phyloP scores from a whole-genome alignment of 2,797 vertebrate genomes.

The Myotis myotis region DNA sequence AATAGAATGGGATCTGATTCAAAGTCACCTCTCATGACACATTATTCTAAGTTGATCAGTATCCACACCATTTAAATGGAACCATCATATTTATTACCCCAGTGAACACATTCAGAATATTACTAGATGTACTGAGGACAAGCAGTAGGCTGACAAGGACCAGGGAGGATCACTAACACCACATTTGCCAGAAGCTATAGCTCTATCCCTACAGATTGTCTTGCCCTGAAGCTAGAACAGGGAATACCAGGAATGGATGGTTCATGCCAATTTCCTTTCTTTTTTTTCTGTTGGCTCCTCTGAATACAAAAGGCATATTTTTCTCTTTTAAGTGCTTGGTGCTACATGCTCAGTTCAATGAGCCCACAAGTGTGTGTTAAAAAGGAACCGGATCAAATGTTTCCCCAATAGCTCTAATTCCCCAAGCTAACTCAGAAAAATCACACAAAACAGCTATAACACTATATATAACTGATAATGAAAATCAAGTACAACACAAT shows the following conservation, averaged over 20 bases:
- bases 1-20: not conserved
- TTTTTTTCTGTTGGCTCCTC: not conserved
- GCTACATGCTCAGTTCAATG: not conserved
- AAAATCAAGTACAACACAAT: conserved; percentile 37
- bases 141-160: not conserved
- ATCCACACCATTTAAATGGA: conserved; percentile 24
- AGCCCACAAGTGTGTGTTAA: not conserved
- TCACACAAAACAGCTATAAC: conserved; percentile 5
- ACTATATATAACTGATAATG: not conserved
- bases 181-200: not conserved
- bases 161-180: not conserved
- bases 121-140: not conserved
- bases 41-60: not conserved
- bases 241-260: not conserved
- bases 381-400: not conserved
- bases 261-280: not conserved
- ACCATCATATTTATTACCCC: not conserved
- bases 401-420: not conserved
- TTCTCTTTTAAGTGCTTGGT: conserved; percentile 30
- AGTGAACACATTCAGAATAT: conserved; percentile 19
- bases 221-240: not conserved
- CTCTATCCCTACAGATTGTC: not conserved
- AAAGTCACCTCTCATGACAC: not conserved
- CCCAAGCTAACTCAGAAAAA: conserved; percentile 24
- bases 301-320: conserved; percentile 1